Base-by-base conservation (phyloP, 2,797 vertebrate species). In the Pampus argenteus region DNA sequence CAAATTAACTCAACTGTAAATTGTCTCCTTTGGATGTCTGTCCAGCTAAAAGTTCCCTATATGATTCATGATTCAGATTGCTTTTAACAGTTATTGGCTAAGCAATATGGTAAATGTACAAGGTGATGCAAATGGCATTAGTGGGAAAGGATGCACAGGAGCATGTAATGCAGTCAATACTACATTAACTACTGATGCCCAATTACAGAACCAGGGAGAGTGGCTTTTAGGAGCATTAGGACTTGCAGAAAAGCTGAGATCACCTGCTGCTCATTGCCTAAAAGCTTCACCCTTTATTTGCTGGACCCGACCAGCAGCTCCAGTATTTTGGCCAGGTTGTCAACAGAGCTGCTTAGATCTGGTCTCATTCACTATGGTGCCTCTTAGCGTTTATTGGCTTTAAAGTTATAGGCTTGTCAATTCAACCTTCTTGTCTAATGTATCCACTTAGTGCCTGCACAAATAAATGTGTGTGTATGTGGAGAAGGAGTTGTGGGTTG, bases 71-170 rank as follows among this genome's bases (percentile, higher is more conserved):
- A 97, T 97, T 98, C 95, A 94, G 96, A 97, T 97, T 97, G 97
- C 98, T 99, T 99, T 99, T 98, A 99, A 97, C 96, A 96, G 96
- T 97, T 98, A 98, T 99, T 98, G 97, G 98, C 97, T 96, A 96
- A 97, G 97, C 98, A 97, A 96, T 97, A 97, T 95, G 94, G 97
- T 97, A 97, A 98, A 98, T 99, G 97, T 98, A 98, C 96, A 98
- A 99, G 98, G 98, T 99, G 98, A 99, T 99, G 97, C 97, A 99
- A 98, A 99, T 99, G 97, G 97, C 96, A 98, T 99, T 98, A 99
- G 96, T 92, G 95, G 96, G 96, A 95, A 94, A 97, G 97, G 96
- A 98, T 98, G 97, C 97, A 98, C 96, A 95, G 97, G 96, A 97
- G 96, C 98, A 97, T 99, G 97, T 99, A 99, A 99, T 99, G 97